Evolutionary conservation across 2,797 vertebrate species (phyloP).

Genomic region (Borostomias antarcticus): DNA sequence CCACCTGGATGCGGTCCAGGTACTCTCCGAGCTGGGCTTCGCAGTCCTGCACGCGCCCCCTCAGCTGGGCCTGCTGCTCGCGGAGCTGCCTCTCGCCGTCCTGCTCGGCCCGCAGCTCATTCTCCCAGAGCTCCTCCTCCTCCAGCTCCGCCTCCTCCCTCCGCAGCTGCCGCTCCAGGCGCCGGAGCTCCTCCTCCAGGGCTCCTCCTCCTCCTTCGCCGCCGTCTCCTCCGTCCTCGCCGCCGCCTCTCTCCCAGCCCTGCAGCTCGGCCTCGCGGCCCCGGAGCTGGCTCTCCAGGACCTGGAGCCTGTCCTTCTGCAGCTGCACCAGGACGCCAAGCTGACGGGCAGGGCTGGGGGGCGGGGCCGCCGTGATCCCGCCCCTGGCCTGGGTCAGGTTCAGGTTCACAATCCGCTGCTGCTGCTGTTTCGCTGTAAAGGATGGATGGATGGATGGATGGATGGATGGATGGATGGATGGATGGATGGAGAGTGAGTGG

Average conservation of each 20-base stretch:
- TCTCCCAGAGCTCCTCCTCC: constrained; percentile 96
- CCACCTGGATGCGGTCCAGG: constrained; percentile 79
- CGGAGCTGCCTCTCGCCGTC: constrained; percentile 91
- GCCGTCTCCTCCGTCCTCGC: constrained; percentile 56
- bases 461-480: background rate
- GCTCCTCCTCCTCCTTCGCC: constrained; percentile 52
- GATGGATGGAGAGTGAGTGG: too few relatives aligned
- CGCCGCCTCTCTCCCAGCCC: constrained; percentile 81
- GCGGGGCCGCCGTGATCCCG: constrained; percentile 53
- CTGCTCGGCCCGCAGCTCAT: constrained; percentile 91
- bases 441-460: too few relatives aligned
- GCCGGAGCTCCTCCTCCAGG: constrained; percentile 87
- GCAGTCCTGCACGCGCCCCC: constrained; percentile 81
- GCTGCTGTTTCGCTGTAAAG: constrained; percentile 82
- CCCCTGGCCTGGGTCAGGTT: constrained; percentile 71
- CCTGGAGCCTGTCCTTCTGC: constrained; percentile 89
- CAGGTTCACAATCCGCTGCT: too few relatives aligned
- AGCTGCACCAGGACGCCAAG: constrained; percentile 86
- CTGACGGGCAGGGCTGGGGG: constrained; percentile 77
- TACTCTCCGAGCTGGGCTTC: constrained; percentile 86
- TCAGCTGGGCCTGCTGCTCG: constrained; percentile 87
- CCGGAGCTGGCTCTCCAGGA: constrained; percentile 86
- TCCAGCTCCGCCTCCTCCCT: constrained; percentile 90
- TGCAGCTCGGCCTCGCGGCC: constrained; percentile 84
- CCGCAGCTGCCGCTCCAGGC: constrained; percentile 89